A percentile compares a stretch with the other conserved stretches of the same genome.
Evolutionary conservation across 1,140 invertebrate genomes (phyloP).

Genomic region (Hesperophylax magnus): DNA sequence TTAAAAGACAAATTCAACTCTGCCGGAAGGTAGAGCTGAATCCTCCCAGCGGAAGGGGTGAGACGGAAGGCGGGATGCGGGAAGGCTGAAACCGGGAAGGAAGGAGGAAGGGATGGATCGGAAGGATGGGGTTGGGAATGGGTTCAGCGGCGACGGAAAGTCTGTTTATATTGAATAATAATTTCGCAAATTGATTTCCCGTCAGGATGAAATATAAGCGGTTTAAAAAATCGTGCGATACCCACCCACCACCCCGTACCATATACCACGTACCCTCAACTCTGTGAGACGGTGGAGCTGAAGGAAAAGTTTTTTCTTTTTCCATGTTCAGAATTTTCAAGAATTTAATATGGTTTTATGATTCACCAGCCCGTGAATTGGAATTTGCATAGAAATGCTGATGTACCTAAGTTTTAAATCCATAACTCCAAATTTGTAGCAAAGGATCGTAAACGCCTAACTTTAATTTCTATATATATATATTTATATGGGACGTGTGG

Average conservation of each 20-base stretch:
- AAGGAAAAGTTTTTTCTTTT: neutral
- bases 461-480: too few species aligned
- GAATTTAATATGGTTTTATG: too few species aligned
- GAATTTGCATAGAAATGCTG: too few species aligned
- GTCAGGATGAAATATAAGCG: conserved; percentile 15
- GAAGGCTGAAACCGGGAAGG: neutral
- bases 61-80: neutral
- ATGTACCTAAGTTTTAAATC: too few species aligned
- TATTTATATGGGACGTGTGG: too few species aligned
- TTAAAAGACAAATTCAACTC: neutral
- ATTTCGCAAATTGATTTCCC: conserved; percentile 34
- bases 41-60: conserved; percentile 4
- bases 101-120: neutral
- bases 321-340: too few species aligned
- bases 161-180: conserved; percentile 36
- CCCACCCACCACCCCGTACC: too few species aligned
- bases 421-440: too few species aligned
- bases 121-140: conserved; percentile 23
- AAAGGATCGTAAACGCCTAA: too few species aligned
- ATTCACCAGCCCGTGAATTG: too few species aligned
- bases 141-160: conserved; percentile 22
- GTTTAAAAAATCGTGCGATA: neutral
- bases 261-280: too few species aligned
- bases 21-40: neutral
- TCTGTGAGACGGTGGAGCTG: neutral